Conservation (phyloP, 2,888 invertebrate species). For the Ditylenchus weischeri region DNA sequence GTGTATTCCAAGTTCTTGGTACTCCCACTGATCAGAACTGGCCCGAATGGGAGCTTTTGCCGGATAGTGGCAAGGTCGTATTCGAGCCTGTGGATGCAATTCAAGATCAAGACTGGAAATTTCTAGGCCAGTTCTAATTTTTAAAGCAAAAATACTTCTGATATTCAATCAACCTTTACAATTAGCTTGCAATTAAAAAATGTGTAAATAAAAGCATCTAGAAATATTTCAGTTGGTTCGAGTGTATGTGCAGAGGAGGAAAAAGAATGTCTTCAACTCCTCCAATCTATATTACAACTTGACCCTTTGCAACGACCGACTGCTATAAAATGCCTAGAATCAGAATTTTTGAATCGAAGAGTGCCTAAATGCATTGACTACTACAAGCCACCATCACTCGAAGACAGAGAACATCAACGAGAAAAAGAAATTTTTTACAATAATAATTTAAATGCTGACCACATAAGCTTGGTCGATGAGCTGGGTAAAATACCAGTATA, state of each 20-base stretch:
- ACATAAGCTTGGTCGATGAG: too few species aligned
- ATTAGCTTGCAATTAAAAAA: too few species aligned
- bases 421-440: too few species aligned
- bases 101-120: constrained; percentile 33
- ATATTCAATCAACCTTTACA: too few species aligned
- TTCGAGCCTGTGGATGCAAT: constrained; percentile 32
- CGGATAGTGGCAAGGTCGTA: constrained; percentile 35
- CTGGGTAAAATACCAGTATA: too few species aligned
- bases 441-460: too few species aligned
- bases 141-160: too few species aligned
- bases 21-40: constrained; percentile 46
- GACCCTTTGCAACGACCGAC: constrained; percentile 16
- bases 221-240: background rate
- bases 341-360: background rate
- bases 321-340: constrained; percentile 6
- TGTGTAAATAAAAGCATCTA: too few species aligned
- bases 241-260: constrained; percentile 7
- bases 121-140: constrained; percentile 26
- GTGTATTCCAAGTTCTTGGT: constrained; percentile 45
- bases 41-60: constrained; percentile 47
- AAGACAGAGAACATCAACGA: background rate
- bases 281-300: constrained; percentile 21
- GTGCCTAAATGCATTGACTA: background rate
- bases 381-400: constrained; percentile 1
- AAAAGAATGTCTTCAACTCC: constrained; percentile 15